Percentiles rank a stretch among this genome's conserved stretches.
Conservation (phyloP, 2,113 vertebrate species). For the Tympanuchus pallidicinctus region DNA sequence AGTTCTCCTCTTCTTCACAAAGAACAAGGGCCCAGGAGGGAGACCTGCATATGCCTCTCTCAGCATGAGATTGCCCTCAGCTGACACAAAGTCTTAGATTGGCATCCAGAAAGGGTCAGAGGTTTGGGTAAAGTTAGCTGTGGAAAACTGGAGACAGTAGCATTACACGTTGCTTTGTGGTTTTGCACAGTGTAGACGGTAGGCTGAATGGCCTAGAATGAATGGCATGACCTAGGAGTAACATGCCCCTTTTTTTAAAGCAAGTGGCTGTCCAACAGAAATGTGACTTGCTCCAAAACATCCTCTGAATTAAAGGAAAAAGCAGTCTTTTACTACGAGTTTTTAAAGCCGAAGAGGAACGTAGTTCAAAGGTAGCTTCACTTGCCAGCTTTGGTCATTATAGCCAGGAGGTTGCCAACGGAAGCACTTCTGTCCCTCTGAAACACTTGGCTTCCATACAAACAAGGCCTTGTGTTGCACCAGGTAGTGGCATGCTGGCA, state of each 20-base stretch:
- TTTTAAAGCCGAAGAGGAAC: background rate
- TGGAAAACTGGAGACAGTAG: background rate
- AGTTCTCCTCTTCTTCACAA: background rate
- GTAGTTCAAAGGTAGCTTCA: background rate
- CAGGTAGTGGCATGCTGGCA: background rate
- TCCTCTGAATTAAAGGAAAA: background rate
- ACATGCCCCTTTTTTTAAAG: background rate
- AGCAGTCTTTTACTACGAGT: rapidly evolving
- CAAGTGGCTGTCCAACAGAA: background rate
- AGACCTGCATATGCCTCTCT: rapidly evolving
- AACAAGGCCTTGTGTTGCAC: background rate
- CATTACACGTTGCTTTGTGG: background rate
- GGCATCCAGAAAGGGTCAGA: background rate
- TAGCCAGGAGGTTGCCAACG: background rate
- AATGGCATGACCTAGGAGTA: background rate
- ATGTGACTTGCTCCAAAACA: background rate
- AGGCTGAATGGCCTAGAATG: background rate
- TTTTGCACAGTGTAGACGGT: background rate
- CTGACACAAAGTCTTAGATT: background rate
- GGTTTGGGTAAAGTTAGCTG: background rate
- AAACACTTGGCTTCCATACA: background rate
- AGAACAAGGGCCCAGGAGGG: rapidly evolving
- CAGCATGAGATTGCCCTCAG: rapidly evolving
- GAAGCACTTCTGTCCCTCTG: background rate
- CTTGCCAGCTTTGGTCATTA: background rate